A percentile compares a stretch with the other conserved stretches of the same genome.
Evolutionary conservation across 2,888 invertebrate species (phyloP).

Genomic region (Nemoura dubitans): DNA sequence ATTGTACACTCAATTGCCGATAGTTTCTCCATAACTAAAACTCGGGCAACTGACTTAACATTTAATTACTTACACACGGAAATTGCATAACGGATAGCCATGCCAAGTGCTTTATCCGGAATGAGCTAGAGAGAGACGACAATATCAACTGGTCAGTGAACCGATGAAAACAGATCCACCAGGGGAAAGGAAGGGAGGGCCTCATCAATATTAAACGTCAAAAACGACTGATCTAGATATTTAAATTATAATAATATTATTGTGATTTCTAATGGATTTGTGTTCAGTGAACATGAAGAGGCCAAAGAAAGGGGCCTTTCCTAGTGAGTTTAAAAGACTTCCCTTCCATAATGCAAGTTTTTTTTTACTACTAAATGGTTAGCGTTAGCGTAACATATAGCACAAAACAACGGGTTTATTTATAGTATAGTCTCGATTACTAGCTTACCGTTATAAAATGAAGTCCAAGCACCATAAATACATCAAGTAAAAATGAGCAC

Average conservation of each 20-base stretch:
- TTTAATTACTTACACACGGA: background rate
- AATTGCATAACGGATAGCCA: background rate
- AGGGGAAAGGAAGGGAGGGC: background rate
- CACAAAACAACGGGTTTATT: background rate
- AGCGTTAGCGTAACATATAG: background rate
- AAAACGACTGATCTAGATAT: constrained; percentile 13
- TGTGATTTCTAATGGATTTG: background rate
- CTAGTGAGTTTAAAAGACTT: background rate
- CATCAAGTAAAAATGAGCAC: background rate
- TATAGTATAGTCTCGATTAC: background rate
- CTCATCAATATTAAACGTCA: constrained; percentile 12
- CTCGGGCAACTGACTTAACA: background rate
- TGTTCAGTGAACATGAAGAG: constrained; percentile 20
- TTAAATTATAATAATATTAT: constrained; percentile 33
- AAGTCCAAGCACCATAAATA: background rate
- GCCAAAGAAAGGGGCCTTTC: background rate
- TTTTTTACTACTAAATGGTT: background rate
- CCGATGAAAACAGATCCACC: background rate
- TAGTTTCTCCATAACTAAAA: background rate
- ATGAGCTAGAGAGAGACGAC: background rate
- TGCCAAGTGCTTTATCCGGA: background rate
- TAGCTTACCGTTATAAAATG: background rate
- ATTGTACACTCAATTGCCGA: background rate
- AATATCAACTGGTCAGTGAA: background rate
- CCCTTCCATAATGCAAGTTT: background rate